Conservation (phyloP, 2,888 invertebrate genomes). For the Thera britannica region DNA sequence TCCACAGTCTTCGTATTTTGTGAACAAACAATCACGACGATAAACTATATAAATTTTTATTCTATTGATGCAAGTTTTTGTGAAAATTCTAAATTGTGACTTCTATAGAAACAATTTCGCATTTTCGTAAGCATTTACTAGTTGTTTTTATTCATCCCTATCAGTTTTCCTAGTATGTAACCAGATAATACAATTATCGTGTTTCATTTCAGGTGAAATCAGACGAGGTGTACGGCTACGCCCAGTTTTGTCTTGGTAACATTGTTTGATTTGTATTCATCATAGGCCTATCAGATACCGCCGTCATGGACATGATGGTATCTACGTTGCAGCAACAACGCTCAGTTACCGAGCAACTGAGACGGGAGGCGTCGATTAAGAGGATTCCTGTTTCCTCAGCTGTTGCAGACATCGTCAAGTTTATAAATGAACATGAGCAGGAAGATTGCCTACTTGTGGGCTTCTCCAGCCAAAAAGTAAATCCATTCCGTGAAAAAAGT, state of each 20-base stretch:
- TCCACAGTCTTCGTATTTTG: no score
- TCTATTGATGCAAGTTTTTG: no score
- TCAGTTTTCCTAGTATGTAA: conserved; percentile 3
- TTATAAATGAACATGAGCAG: conserved; percentile 94
- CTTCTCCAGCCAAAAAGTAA: conserved; percentile 96
- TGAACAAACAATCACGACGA: no score
- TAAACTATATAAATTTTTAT: no score
- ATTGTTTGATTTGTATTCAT: conserved; percentile 81
- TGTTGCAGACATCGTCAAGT: conserved; percentile 96
- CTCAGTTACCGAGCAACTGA: conserved; percentile 95
- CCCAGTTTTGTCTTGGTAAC: conserved; percentile 68
- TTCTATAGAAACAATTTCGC: no score
- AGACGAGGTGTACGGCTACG: conserved; percentile 67
- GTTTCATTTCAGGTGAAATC: conserved; percentile 46
- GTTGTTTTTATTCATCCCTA: not conserved
- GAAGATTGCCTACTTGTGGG: conserved; percentile 97
- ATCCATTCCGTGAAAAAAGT: conserved; percentile 97
- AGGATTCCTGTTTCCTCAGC: conserved; percentile 95
- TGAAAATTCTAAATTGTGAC: no score
- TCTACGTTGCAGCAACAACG: conserved; percentile 97
- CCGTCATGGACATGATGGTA: conserved; percentile 97
- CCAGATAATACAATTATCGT: not conserved
- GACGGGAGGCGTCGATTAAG: conserved; percentile 95
- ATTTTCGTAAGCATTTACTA: not conserved
- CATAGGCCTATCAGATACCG: conserved; percentile 95